Percentiles rank a stretch among this genome's conserved stretches.
phyloP scores from a whole-genome alignment of 2,113 vertebrate species.

The Embiotoca jacksoni region DNA sequence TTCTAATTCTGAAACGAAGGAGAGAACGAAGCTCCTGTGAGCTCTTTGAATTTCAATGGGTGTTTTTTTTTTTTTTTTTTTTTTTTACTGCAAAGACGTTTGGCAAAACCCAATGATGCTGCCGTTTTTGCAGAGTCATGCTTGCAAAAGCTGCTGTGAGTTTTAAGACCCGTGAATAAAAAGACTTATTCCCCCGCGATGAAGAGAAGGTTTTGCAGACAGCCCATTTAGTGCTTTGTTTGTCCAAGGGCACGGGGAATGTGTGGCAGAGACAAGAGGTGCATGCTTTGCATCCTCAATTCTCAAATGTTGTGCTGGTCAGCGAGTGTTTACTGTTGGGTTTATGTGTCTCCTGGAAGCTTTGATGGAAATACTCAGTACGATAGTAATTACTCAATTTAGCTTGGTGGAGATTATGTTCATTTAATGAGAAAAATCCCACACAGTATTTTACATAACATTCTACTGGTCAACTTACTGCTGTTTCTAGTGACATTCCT shows the following conservation, averaged over 20 bases:
- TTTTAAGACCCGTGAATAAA: constrained; percentile 19
- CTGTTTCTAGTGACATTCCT: not conserved
- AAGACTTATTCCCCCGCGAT: constrained; percentile 12
- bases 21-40: constrained; percentile 11
- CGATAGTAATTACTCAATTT: not conserved
- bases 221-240: constrained; percentile 46
- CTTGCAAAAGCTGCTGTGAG: constrained; percentile 35
- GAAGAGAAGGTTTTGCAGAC: constrained; percentile 25
- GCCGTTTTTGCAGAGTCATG: constrained; percentile 68
- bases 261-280: constrained; percentile 10
- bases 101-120: constrained; percentile 30
- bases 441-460: no score
- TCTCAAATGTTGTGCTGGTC: not conserved
- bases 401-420: not conserved
- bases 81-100: constrained; percentile 28
- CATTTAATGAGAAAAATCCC: not conserved
- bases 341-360: not conserved
- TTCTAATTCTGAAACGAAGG: not conserved
- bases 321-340: not conserved
- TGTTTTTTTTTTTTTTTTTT: not conserved
- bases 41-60: constrained; percentile 49
- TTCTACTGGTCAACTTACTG: no score
- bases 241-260: constrained; percentile 23
- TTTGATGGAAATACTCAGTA: not conserved
- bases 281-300: constrained; percentile 46